Conservation (phyloP, 2,797 vertebrate genomes). For the Esox masquinongy region DNA sequence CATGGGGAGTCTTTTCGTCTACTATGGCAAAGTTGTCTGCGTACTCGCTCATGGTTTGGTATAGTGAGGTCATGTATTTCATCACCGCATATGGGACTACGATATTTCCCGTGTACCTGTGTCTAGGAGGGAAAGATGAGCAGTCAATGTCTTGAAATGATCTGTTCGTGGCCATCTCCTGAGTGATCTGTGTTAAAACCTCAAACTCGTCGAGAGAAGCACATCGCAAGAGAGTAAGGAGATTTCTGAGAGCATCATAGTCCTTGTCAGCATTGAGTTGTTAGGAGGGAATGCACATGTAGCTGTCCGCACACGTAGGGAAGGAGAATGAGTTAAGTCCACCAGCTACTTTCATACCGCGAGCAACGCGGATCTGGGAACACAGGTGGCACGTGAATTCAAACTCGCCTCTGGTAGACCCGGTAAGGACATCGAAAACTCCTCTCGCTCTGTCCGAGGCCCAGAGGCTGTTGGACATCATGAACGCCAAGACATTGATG, state of each 20-base stretch:
- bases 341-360: not conserved
- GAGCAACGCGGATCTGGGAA: not conserved
- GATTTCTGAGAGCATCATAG: not conserved
- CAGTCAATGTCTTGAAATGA: not conserved
- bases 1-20: not conserved
- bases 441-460: constrained; percentile 11
- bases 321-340: not conserved
- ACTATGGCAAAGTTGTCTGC: constrained; percentile 21
- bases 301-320: not conserved
- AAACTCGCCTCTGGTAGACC: not conserved
- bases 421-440: not conserved
- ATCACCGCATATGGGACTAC: not conserved
- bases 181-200: not conserved
- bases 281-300: not conserved
- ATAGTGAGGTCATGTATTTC: constrained; percentile 10
- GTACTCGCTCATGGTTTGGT: constrained; percentile 29
- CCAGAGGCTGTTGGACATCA: constrained; percentile 24
- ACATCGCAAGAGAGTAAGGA: constrained; percentile 2
- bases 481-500: constrained; percentile 8
- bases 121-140: not conserved
- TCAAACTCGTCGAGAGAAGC: constrained; percentile 8
- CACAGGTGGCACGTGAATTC: constrained; percentile 9
- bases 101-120: not conserved
- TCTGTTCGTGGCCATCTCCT: not conserved
- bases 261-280: not conserved